Evolutionary conservation across 1,140 invertebrate genomes (phyloP).

Genomic region (Melanaphis sacchari): DNA sequence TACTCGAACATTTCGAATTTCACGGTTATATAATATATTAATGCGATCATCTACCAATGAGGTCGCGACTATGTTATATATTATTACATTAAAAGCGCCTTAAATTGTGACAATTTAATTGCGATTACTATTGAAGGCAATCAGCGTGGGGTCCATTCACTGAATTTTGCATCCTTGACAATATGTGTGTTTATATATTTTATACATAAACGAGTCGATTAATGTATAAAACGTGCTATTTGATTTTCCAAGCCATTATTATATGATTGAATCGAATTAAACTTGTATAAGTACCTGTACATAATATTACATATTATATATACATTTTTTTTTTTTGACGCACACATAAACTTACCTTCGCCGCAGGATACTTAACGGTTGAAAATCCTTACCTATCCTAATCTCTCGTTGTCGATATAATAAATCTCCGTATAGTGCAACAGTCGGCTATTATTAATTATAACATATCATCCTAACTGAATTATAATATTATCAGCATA

Average conservation of each 20-base stretch:
- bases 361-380: neutral
- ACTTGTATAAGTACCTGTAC: neutral
- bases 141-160: neutral
- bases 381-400: neutral
- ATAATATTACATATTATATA: neutral
- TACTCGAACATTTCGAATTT: neutral
- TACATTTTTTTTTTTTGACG: neutral
- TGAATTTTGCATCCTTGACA: constrained; percentile 34
- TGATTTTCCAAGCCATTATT: neutral
- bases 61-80: neutral
- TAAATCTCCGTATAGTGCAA: neutral
- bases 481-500: neutral
- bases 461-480: neutral
- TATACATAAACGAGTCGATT: neutral
- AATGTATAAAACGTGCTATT: constrained; percentile 15
- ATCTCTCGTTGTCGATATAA: neutral
- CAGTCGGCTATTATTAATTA: neutral
- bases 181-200: neutral
- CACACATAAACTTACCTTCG: neutral
- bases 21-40: neutral
- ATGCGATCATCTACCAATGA: neutral
- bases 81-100: neutral
- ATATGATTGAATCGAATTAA: neutral
- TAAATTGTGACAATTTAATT: constrained; percentile 12
- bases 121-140: constrained; percentile 9